Evolutionary conservation across 2,888 invertebrate species (phyloP).

Genomic region (Nymphalis polychloros): DNA sequence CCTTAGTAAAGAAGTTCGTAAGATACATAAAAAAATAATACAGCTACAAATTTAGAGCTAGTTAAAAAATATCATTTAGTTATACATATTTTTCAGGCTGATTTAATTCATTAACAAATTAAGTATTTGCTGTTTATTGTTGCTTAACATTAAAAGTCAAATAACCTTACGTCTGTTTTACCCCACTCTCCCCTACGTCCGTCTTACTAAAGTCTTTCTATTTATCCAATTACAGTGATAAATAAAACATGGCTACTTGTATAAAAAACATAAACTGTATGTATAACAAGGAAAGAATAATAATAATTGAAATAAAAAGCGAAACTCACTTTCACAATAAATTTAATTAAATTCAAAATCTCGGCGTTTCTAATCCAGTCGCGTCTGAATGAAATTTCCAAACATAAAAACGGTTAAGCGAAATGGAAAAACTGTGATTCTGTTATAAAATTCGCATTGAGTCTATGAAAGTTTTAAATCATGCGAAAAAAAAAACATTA

Average conservation of each 20-base stretch:
- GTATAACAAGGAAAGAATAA: background rate
- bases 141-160: too few relatives aligned
- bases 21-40: too few relatives aligned
- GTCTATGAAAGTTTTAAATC: background rate
- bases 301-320: conserved; percentile 9
- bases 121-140: too few relatives aligned
- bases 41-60: too few relatives aligned
- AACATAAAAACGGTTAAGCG: conserved; percentile 14
- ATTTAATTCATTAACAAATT: too few relatives aligned
- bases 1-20: too few relatives aligned
- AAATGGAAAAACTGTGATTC: conserved; percentile 22
- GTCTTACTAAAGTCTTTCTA: too few relatives aligned
- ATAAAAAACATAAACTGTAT: background rate
- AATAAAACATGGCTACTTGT: background rate
- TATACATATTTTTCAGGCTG: too few relatives aligned
- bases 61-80: too few relatives aligned
- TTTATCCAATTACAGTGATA: too few relatives aligned
- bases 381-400: conserved; percentile 15
- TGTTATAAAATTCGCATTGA: conserved; percentile 1
- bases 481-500: background rate
- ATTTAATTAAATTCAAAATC: conserved; percentile 24
- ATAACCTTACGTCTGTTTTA: too few relatives aligned
- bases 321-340: conserved; percentile 9
- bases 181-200: too few relatives aligned
- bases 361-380: conserved; percentile 21